Percentiles rank a stretch among this genome's conserved stretches.
Conservation (phyloP, 2,113 vertebrate genomes). For the Panthera leo region DNA sequence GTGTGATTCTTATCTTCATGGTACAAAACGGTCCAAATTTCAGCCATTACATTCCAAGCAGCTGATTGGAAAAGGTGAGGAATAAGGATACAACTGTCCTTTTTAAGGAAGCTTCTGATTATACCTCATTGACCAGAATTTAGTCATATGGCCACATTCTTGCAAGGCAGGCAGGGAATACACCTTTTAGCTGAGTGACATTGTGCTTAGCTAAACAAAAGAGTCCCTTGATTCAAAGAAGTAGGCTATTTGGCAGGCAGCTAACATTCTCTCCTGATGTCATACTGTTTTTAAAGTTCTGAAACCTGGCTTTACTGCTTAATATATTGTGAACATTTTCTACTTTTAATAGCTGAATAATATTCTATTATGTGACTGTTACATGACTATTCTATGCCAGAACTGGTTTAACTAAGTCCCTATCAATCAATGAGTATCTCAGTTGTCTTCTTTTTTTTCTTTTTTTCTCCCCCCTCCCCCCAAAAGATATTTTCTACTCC, state of each 20-base stretch:
- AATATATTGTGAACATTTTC: background rate
- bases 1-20: background rate
- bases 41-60: background rate
- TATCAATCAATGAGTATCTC: background rate
- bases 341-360: background rate
- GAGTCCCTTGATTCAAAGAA: background rate
- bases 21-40: background rate
- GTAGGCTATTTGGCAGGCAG: background rate
- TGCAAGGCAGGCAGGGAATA: background rate
- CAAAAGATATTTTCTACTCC: background rate
- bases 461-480: accelerated
- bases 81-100: background rate
- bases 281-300: background rate
- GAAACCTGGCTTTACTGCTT: background rate
- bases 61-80: background rate
- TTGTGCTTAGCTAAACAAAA: background rate
- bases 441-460: background rate
- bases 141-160: background rate
- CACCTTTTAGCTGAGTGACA: background rate
- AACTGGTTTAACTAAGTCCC: background rate
- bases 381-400: background rate
- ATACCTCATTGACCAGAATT: background rate
- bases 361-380: background rate
- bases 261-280: background rate
- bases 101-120: background rate